Evolutionary conservation across 2,113 vertebrate genomes (phyloP).

Genomic region (Ctenomys sociabilis): DNA sequence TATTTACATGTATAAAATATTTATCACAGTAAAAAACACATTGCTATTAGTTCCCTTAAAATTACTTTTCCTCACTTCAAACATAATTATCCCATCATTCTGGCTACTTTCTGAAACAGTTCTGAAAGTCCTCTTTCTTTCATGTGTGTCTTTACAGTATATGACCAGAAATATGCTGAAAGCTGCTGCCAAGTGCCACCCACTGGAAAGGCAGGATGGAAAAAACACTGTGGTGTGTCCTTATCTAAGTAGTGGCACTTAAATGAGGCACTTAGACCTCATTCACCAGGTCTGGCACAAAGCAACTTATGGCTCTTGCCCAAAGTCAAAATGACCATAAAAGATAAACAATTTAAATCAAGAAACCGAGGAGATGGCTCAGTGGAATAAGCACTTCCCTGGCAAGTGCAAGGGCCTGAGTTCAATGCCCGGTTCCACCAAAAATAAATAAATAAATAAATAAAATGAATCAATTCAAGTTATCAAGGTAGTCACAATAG

Average conservation of each 20-base stretch:
- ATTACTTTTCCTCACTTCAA: neutral
- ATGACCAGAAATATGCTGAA: neutral
- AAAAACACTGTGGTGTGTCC: neutral
- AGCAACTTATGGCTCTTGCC: neutral
- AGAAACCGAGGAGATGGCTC: too few species aligned
- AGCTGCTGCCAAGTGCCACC: neutral
- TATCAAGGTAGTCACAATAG: neutral
- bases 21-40: neutral
- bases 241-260: neutral
- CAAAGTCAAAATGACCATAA: neutral
- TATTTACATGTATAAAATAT: neutral
- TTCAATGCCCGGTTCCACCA: too few species aligned
- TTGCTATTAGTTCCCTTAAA: neutral
- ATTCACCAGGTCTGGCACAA: neutral
- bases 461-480: neutral
- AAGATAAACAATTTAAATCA: too few species aligned
- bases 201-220: neutral
- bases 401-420: too few species aligned
- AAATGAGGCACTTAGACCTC: neutral
- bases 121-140: neutral
- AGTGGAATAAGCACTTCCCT: too few species aligned
- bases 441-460: too few species aligned
- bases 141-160: neutral
- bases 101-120: neutral
- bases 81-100: neutral